These are phyloP conservation scores for Cyanoderma ruficeps DNA, from an alignment of 2,113 vertebrate species.

Conservation along the genomic window DNA sequence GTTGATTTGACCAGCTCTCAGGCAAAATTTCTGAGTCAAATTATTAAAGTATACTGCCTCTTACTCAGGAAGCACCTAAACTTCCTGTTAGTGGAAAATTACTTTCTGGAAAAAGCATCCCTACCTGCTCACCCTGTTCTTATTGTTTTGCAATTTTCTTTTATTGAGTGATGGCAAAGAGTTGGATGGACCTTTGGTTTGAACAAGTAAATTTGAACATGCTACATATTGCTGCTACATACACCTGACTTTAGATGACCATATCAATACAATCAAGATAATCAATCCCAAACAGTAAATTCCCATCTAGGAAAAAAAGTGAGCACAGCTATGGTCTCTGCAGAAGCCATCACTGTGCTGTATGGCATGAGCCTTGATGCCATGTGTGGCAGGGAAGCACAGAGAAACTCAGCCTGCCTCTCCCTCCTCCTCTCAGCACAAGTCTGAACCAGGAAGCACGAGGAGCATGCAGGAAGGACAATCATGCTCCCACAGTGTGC, in stretches of 20 bases:
- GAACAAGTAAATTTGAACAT: neutral
- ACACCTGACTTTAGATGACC: neutral
- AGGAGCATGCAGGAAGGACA: rapidly evolving
- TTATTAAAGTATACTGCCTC: neutral
- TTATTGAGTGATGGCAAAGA: neutral
- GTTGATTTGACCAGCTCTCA: neutral
- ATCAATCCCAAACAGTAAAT: neutral
- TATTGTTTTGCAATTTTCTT: neutral
- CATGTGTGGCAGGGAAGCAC: neutral
- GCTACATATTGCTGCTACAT: neutral
- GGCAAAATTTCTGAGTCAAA: neutral
- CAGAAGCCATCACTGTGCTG: rapidly evolving
- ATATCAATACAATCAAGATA: neutral
- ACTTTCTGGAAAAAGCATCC: neutral
- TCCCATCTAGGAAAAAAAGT: rapidly evolving
- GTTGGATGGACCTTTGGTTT: neutral
- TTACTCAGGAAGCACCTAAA: neutral
- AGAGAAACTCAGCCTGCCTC: neutral
- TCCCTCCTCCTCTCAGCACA: neutral
- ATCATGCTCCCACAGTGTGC: neutral
- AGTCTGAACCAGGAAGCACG: too few relatives aligned
- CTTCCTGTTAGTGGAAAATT: neutral
- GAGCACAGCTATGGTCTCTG: neutral
- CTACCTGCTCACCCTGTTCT: neutral
- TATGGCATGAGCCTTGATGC: neutral